Evolutionary conservation across 2,888 invertebrate species (phyloP), one percentile per base, ranked within the genome.

Genomic region (Temnothorax ravouxi): DNA sequence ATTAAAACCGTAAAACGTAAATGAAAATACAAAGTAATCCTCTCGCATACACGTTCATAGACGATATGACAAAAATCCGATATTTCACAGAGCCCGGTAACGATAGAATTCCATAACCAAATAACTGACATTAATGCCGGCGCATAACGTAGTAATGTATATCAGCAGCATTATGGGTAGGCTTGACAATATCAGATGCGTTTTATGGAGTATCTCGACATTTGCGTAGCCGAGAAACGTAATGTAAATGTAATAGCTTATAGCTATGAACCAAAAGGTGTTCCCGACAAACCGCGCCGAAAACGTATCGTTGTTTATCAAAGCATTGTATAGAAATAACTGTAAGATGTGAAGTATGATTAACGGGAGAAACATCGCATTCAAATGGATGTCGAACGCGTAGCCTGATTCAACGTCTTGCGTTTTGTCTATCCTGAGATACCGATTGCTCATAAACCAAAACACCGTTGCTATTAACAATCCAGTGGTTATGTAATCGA

Each of bases 321-420:
- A 95, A 94, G 96, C 98, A 93, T 97, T 97, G 94, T 98, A 99
- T 86, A 99, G 97, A 90, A 99, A 96, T 77, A 99, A 96, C 94
- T 99, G 98, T 91, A 99, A 96, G 91, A 98, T 97, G 95, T 99
- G 99, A 81, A 99, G 96, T 90, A 99, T 96, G 88, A 99, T 97
- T 21, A 99, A 96, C 1, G 99, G 97, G 21, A 99, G 99, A 95
- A 99, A 99, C 95, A 99, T 99, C 3, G 99, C 99, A 95, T 99
- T 99, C 91, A 99, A 96, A 95, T 99, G 99, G 6, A 99, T 98
- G 95, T 99, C 99, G 95, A 99, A 99, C 25, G 99, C 97, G 95
- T 99, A 99, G 6, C 98, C 99, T 99, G 99, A 99, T 95, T 99
- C 99, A 90, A 99, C 98, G 95, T 97, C n/a, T 92, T 97, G 97